Evolutionary conservation across 2,797 vertebrate species (phyloP), one percentile per base, ranked within the genome.

Genomic region (Cichlasoma orientale): DNA sequence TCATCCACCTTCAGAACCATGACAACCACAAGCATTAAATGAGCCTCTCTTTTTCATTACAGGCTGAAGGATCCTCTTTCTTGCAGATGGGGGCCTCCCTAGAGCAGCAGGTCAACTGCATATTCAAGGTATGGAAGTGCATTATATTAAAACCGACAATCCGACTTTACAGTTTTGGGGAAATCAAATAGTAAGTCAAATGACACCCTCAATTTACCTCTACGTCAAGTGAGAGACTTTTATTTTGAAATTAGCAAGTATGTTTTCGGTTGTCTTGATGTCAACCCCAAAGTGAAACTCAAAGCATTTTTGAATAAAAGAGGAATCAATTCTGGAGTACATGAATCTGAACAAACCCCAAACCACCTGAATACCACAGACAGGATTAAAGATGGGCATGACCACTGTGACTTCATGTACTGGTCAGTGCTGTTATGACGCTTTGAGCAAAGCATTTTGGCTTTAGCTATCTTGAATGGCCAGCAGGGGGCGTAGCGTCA

Each of bases 51-150:
- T 38, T 10, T n/a, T 84, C 77, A 77, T 75, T 36, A 0, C 92
- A 99, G 98, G 96, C 97, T 5, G 97, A 98, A 0, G 96, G 96
- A 84, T 99, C 98, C 2, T 96, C 96, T 75, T 99, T 99, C 87
- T 92, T 99, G 79, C 98, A 99, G 94, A 94, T 99, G 96, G 98
- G 97, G 33, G 97, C 97, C 25, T 99, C 98, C 72, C 95, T 99
- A 2, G 98, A 98, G 92, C 98, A 99, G 93, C 98, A 99, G 94
- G 95, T 99, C 79, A 95, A 96, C 89, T 96, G 96, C 90, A 98
- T 99, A 92, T 98, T 99, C 93, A 99, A 99, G 95, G 97, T 95
- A 90, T 38, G 36, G 25, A 58, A 61, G 52, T 29, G 3, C 25
- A 54, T 44, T 3, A 9, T n/a, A 14, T 1, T 23, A 72, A 50